These are phyloP conservation scores for Lycocorax pyrrhopterus DNA, from an alignment of 2,113 vertebrate genomes.

Conservation along the genomic window DNA sequence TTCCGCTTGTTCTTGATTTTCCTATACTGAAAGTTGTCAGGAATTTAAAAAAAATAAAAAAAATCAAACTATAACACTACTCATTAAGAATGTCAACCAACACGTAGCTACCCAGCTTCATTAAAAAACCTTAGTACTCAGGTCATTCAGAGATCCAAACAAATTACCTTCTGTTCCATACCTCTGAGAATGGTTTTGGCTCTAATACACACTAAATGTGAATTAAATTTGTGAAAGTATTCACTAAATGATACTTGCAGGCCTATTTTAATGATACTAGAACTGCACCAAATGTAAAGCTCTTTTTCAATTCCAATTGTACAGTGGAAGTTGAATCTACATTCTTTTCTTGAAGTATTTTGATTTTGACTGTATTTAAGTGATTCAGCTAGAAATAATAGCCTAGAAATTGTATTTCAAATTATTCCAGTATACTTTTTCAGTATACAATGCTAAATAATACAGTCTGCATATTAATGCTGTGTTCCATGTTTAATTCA, in stretches of 20 bases:
- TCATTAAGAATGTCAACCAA: background rate
- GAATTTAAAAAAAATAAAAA: background rate
- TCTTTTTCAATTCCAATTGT: background rate
- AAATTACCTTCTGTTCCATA: background rate
- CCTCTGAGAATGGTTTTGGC: background rate
- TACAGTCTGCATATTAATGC: background rate
- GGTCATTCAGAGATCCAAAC: background rate
- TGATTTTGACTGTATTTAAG: background rate
- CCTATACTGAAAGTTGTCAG: background rate
- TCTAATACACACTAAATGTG: background rate
- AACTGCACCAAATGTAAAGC: background rate
- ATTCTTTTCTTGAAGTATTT: background rate
- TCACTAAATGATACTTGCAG: background rate
- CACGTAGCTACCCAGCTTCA: background rate
- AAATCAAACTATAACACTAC: background rate
- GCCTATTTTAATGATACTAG: background rate
- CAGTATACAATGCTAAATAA: background rate
- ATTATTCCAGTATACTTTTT: background rate
- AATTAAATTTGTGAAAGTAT: background rate
- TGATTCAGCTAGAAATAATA: background rate
- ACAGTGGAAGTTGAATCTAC: background rate
- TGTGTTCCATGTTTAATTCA: background rate
- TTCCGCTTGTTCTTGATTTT: background rate
- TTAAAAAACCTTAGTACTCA: background rate
- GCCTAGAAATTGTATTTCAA: background rate